These are phyloP conservation scores for Laothoe populi DNA, from an alignment of 2,888 invertebrate species.

Conservation along the genomic window DNA sequence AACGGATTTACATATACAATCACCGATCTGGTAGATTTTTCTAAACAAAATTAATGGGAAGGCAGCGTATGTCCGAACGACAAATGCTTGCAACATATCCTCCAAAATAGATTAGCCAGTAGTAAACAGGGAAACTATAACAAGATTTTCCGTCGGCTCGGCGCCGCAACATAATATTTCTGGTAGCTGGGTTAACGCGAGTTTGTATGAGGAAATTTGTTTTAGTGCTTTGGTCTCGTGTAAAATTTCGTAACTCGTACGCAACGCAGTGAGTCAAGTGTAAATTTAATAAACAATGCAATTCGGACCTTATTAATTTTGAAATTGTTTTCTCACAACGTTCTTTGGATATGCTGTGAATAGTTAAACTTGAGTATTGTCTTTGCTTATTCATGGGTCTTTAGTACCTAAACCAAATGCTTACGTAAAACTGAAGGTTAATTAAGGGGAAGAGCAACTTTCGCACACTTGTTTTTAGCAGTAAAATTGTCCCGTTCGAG, in stretches of 20 bases:
- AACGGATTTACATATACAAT: slow-evolving; percentile 12
- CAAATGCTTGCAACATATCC: slow-evolving; percentile 46
- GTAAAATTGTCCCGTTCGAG: slow-evolving; percentile 20
- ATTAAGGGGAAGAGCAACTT: not conserved
- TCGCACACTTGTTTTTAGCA: not conserved
- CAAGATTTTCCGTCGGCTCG: slow-evolving; percentile 48
- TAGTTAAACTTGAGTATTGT: slow-evolving; percentile 15
- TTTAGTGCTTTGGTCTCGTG: slow-evolving; percentile 59
- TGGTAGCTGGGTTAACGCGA: slow-evolving; percentile 59
- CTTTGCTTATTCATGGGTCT: slow-evolving; percentile 4
- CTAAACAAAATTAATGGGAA: slow-evolving; percentile 12
- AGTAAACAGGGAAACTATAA: slow-evolving; percentile 53
- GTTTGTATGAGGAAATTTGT: slow-evolving; percentile 62
- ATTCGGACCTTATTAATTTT: slow-evolving; percentile 48
- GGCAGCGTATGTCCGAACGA: slow-evolving; percentile 31
- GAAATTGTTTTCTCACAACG: slow-evolving; percentile 50
- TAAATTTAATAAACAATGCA: slow-evolving; percentile 55
- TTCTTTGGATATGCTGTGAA: slow-evolving; percentile 24
- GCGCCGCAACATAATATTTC: slow-evolving; percentile 51
- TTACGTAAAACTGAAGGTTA: not conserved
- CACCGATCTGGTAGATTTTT: not conserved
- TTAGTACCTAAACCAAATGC: not conserved
- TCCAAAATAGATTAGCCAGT: slow-evolving; percentile 49
- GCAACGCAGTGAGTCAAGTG: slow-evolving; percentile 51
- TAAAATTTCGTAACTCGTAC: slow-evolving; percentile 54